Conservation (phyloP, 2,888 invertebrate species). For the Mamestra brassicae region DNA sequence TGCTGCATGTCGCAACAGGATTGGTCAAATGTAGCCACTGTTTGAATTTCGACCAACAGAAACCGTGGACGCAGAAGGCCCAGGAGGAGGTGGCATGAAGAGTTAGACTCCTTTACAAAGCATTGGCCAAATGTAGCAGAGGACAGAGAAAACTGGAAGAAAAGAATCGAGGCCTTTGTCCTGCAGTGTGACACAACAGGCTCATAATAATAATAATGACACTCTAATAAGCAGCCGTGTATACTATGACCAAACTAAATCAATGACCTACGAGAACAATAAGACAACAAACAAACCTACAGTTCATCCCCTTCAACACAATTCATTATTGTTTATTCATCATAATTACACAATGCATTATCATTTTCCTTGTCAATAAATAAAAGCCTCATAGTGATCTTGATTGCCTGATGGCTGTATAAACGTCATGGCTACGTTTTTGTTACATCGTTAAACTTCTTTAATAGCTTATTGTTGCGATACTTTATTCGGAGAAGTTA, state of each 20-base stretch:
- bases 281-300: background rate
- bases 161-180: no score
- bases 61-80: no score
- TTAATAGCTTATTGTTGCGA: constrained; percentile 51
- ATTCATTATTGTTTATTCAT: background rate
- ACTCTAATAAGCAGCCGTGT: background rate
- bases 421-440: constrained; percentile 17
- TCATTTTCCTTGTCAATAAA: constrained; percentile 41
- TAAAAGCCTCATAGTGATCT: constrained; percentile 8
- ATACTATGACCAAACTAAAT: background rate
- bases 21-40: no score
- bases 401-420: constrained; percentile 10
- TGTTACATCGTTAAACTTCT: constrained; percentile 33
- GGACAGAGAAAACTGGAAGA: no score
- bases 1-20: no score
- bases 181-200: no score
- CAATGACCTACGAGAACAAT: background rate
- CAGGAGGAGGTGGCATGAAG: no score
- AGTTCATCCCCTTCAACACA: background rate
- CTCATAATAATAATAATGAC: no score
- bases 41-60: no score
- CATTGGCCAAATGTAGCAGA: no score
- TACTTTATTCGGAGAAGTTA: constrained; percentile 39
- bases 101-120: no score
- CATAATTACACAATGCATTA: constrained; percentile 18